Conservation (phyloP, 2,888 invertebrate genomes). For the Linnaemya tessellans region DNA sequence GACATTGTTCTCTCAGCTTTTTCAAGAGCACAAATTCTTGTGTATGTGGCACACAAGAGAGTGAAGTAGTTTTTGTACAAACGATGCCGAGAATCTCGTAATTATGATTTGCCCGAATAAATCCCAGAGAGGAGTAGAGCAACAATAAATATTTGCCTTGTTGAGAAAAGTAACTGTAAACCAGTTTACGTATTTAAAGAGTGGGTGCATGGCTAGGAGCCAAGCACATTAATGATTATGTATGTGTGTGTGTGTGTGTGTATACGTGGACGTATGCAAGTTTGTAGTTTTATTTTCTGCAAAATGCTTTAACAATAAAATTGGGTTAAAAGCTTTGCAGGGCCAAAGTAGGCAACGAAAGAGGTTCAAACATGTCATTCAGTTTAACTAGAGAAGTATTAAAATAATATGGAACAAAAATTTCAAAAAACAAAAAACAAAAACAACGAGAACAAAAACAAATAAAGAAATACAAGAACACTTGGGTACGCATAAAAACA, state of each 20-base stretch:
- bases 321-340: constrained; percentile 68
- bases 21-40: background rate
- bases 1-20: background rate
- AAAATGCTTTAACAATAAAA: constrained; percentile 55
- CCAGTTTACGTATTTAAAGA: background rate
- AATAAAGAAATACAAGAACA: too few relatives aligned
- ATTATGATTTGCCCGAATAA: background rate
- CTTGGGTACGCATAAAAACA: too few relatives aligned
- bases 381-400: constrained; percentile 12
- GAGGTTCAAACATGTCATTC: constrained; percentile 29
- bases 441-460: too few relatives aligned
- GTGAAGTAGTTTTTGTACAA: constrained; percentile 16
- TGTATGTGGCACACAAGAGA: background rate
- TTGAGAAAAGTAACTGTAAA: constrained; percentile 56
- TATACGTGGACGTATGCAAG: too few relatives aligned
- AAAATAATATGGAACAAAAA: constrained; percentile 31
- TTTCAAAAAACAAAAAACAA: background rate
- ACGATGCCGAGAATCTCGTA: background rate
- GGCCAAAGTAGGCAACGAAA: constrained; percentile 43
- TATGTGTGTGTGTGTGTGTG: background rate
- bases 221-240: background rate
- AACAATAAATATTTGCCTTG: constrained; percentile 24
- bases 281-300: constrained; percentile 22
- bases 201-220: background rate
- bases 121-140: constrained; percentile 10